Conservation (phyloP, 2,797 vertebrate species). For the Salarias fasciatus region DNA sequence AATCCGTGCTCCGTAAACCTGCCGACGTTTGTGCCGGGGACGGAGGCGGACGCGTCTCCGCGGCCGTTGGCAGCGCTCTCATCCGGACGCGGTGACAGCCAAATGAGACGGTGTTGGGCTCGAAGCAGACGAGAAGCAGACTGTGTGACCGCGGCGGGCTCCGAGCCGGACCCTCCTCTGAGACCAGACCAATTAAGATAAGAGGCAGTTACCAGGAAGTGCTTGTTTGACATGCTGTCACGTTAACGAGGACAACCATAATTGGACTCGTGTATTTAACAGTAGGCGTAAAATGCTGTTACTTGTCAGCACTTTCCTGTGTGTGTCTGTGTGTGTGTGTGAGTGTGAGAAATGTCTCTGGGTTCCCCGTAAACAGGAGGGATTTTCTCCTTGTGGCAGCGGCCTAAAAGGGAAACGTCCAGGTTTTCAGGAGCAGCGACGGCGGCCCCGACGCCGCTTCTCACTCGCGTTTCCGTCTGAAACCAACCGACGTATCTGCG, state of each 20-base stretch:
- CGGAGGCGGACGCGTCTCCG: constrained; percentile 32
- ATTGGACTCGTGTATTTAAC: constrained; percentile 74
- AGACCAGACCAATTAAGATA: constrained; percentile 84
- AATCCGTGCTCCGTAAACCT: background rate
- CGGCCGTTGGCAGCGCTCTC: constrained; percentile 23
- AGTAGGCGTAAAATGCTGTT: constrained; percentile 69
- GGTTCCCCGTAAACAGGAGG: constrained; percentile 37
- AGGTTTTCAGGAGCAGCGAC: too few species aligned
- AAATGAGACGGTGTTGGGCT: constrained; percentile 54
- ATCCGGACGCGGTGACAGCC: constrained; percentile 51
- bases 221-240: constrained; percentile 86
- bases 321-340: too few species aligned
- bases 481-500: too few species aligned
- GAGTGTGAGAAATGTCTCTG: constrained; percentile 21
- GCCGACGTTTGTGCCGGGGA: constrained; percentile 11
- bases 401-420: background rate
- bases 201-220: constrained; percentile 86
- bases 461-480: too few species aligned
- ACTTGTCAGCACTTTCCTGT: constrained; percentile 42
- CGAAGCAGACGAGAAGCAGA: constrained; percentile 76
- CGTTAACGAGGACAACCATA: constrained; percentile 78
- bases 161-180: constrained; percentile 72
- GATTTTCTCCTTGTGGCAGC: constrained; percentile 1
- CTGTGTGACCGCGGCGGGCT: constrained; percentile 55
- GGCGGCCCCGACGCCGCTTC: too few species aligned